Base-by-base conservation (phyloP, 2,888 invertebrate species). In the Pardosa pseudoannulata region DNA sequence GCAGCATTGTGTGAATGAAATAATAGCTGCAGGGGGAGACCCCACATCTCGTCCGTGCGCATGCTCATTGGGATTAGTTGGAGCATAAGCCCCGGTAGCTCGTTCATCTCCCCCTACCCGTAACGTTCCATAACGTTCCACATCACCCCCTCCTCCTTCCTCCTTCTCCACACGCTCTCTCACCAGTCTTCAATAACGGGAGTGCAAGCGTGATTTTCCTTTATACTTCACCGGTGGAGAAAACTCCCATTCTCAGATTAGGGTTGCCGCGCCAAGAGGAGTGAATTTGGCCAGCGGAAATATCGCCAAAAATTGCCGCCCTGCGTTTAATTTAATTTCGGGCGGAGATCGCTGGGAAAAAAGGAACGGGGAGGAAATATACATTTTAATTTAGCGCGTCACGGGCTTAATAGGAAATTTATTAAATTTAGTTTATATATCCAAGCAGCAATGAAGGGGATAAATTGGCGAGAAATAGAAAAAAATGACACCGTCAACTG, bases 1-100 rank as follows among this genome's bases (percentile, higher is more conserved):
- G 65, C 72, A 72, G 76, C 72, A 72, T 83, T 83, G 83, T 83
- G 83, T 83, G 83, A 83, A 83, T 83, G 83, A 83, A 83, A 83
- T 83, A 83, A 83, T 83, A 83, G 83, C 76, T 78, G 23, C 65
- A 46, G 83, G 82, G 68, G 75, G n/a, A 75, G 82, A 65, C 65
- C 27, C 19, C 23, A 75, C 62, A 41, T 31, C 70, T 70, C 62
- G 13, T 46, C 7, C 36, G 27, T 72, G 83, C 83, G 83, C 83
- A 50, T 78, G 83, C 72, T 76, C 62, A n/a, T 39, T 71, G 65
- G 83, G 83, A 83, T 83, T 83, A 83, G 76, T 78, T 78, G 83
- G 83, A 83, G 83, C 83, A 76, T 76, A 83, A 83, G 83, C 76
- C 76, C 68, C 46, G 9, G 46, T 72, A 31, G 71, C 78, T 83